Conservation (phyloP, 1,140 invertebrate species). For the Lucilia cuprina region DNA sequence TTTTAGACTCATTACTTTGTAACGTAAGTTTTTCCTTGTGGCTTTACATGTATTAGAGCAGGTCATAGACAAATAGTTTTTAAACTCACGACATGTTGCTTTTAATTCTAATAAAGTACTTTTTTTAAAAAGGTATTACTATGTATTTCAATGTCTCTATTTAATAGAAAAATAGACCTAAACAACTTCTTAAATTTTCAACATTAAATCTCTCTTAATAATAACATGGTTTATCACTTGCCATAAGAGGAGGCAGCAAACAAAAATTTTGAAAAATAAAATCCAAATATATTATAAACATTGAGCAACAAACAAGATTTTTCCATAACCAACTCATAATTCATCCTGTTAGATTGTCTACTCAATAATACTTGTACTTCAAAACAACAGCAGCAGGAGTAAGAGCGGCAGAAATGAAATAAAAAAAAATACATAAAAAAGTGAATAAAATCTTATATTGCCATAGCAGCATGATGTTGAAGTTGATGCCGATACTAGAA, state of each 20-base stretch:
- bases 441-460: not conserved
- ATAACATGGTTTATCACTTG: constrained; percentile 6
- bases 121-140: no score
- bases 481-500: not conserved
- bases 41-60: no score
- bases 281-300: not conserved
- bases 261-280: not conserved
- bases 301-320: constrained; percentile 15
- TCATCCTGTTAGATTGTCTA: constrained; percentile 2
- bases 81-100: no score
- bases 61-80: no score
- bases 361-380: not conserved
- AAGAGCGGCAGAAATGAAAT: not conserved
- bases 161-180: no score
- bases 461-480: not conserved
- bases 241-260: not conserved
- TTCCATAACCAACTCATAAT: constrained; percentile 17
- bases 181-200: not conserved
- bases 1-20: no score
- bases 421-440: no score
- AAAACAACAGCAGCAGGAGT: not conserved
- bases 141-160: no score
- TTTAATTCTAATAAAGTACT: no score
- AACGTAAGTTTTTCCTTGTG: no score
- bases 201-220: not conserved